Evolutionary conservation across 2,888 invertebrate species (phyloP), one percentile per base, ranked within the genome.

Genomic region (Galerucella nymphaeae): DNA sequence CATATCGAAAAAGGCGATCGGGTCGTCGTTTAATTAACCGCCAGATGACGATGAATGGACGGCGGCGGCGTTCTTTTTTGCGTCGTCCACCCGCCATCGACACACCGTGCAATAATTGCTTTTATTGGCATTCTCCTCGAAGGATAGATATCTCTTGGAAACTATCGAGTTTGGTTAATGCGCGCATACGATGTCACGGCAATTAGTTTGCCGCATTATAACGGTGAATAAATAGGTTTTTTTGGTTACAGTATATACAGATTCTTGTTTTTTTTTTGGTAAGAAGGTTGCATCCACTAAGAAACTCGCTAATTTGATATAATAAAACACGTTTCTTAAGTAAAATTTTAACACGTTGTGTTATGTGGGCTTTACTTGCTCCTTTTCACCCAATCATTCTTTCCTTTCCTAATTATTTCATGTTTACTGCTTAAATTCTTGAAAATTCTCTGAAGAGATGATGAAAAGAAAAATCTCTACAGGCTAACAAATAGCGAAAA

Each of bases 1-100:
- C 72, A 74, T 76, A 76, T 76, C 76, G 72, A 71, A 71, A 72
- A 41, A 59, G 70, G 63, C 72, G 73, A 76, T 74, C 76, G 68
- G 72, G 74, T 69, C 72, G 67, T 72, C 76, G 72, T 74, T 74
- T 76, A 76, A 76, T 76, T 76, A 76, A 76, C 69, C 68, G 69
- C 69, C 68, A 62, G 41, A 62, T 18, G 61, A 38, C 61, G 61
- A 23, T 38, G 16, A 62, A n/a, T 42, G 61, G 42, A 62, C 61
- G 42, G 30, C 58, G 58, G 58, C 42, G 42, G 68, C 50, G 70
- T 67, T 58, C 67, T 71, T 74, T 62, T 62, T 30, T 62, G 42
- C 61, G 10, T 11, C 61, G 41, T 58, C 30, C 53, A 53, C 53
- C 53, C 53, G 53, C 53, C 18, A 53, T n/a, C 53, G 53, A 53